These are phyloP conservation scores for Cheiracanthium punctorium DNA, from an alignment of 2,888 invertebrate species.

Conservation along the genomic window DNA sequence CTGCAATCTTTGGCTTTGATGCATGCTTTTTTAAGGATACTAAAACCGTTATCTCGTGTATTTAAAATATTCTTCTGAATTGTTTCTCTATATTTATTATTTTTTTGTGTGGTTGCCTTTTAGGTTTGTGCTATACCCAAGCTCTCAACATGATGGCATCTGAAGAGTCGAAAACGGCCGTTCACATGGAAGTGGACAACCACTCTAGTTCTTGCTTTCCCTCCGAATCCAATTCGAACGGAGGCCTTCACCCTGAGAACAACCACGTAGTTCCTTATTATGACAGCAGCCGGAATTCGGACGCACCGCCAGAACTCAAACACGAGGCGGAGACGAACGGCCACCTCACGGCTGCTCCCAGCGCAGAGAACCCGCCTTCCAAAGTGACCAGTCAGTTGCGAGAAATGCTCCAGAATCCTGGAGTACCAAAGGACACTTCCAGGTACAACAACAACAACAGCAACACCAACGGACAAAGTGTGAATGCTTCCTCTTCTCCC, in stretches of 20 bases:
- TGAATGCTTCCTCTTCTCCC: not conserved
- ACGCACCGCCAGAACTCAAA: conserved; percentile 29
- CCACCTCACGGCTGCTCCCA: not conserved
- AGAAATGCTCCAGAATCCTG: conserved; percentile 72
- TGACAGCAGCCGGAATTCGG: not conserved
- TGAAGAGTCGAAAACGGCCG: conserved; percentile 35
- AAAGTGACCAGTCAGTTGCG: conserved; percentile 70
- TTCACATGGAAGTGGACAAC: conserved; percentile 62
- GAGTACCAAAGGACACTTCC: conserved; percentile 45
- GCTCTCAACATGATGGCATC: conserved; percentile 32
- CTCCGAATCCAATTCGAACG: conserved; percentile 16
- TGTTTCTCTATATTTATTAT: no score
- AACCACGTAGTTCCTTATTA: conserved; percentile 13
- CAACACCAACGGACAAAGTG: no score
- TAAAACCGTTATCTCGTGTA: no score
- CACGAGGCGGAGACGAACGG: conserved; percentile 42
- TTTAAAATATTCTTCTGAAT: no score
- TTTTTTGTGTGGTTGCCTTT: not conserved
- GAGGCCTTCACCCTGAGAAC: not conserved
- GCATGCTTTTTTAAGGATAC: no score
- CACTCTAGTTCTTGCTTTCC: conserved; percentile 51
- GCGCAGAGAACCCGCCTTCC: not conserved
- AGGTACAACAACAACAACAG: not conserved
- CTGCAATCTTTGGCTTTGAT: no score
- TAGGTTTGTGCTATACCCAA: conserved; percentile 49